A percentile compares a stretch with the other conserved stretches of the same genome.
Conservation (phyloP, 2,797 vertebrate genomes). For the Intellagama lesueurii region DNA sequence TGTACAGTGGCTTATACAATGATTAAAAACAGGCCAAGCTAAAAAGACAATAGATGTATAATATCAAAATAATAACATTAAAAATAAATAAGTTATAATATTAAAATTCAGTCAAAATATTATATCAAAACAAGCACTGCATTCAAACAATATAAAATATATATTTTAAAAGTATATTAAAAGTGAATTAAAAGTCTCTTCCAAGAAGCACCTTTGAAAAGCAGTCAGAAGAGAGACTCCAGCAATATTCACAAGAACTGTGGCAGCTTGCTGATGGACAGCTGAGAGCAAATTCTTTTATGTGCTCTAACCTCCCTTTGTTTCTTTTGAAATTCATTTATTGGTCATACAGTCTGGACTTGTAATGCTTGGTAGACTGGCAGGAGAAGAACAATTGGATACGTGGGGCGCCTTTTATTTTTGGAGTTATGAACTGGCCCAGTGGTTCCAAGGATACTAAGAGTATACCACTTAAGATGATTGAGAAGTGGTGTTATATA, state of each 20-base stretch:
- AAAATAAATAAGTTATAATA: too few relatives aligned
- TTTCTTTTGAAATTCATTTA: not conserved
- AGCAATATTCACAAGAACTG: not conserved
- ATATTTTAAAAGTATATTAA: too few relatives aligned
- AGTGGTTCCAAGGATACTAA: not conserved
- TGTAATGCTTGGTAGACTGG: not conserved
- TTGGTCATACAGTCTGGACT: not conserved
- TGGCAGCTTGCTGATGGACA: not conserved
- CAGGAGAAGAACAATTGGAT: not conserved
- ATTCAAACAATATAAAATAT: too few relatives aligned
- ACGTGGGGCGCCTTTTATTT: not conserved
- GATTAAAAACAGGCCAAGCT: too few relatives aligned
- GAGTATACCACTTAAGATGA: constrained; percentile 3
- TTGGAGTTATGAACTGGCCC: constrained; percentile 1
- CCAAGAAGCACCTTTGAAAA: not conserved
- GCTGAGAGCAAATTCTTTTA: not conserved
- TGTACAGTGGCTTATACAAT: too few relatives aligned
- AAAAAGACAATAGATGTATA: too few relatives aligned
- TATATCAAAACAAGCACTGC: too few relatives aligned
- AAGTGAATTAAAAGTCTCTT: not conserved
- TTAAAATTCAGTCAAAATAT: too few relatives aligned
- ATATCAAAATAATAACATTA: too few relatives aligned
- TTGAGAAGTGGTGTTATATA: constrained; percentile 8
- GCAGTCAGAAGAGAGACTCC: not conserved
- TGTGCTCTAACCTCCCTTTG: not conserved